Evolutionary conservation across 2,888 invertebrate genomes (phyloP), one percentile per base, ranked within the genome.

Genomic region (Apamea anceps): DNA sequence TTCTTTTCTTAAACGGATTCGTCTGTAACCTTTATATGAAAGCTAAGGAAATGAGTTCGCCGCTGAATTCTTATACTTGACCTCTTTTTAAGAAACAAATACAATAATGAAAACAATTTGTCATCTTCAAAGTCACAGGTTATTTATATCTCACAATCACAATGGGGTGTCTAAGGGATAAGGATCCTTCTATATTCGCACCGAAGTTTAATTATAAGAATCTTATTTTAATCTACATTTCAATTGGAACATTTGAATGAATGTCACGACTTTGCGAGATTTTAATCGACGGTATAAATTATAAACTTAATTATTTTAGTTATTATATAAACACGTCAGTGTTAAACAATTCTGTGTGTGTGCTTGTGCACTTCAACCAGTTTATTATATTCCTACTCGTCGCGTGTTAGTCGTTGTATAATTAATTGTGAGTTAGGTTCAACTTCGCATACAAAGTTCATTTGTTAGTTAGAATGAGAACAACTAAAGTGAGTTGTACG

Each of bases 1-100:
- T 96, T 95, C 94, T 95, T 96, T 95, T 93, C 94, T 93, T 94
- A 96, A 96, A 94, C 95, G 94, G 95, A 95, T 96, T 95, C 94
- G 93, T 94, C 94, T 93, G 90, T 93, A 91, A 93, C 93, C 92
- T 96, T 94, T 93, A 92, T 91, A 93, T 93, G 94, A 94, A 95
- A 95, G 93, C 93, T 92, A 92, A 94, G 96, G 95, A 96, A 96
- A 96, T 96, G 95, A 95, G 93, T 94, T 95, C 89, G 91, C 90
- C 91, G 92, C 91, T 91, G 93, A 92, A 94, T 95, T 92, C 89
- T 93, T 92, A 94, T 92, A 92, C 93, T 95, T 95, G 95, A 95
- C 94, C 94, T 94, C 92, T 92, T 93, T 94, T 93, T 86, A 85
- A 85, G 84, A 91, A 88, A 92, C 90, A 92, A 94, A 94, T 93